These are phyloP conservation scores for Leptopterna dolabrata DNA, from an alignment of 2,888 invertebrate species.

Conservation along the genomic window DNA sequence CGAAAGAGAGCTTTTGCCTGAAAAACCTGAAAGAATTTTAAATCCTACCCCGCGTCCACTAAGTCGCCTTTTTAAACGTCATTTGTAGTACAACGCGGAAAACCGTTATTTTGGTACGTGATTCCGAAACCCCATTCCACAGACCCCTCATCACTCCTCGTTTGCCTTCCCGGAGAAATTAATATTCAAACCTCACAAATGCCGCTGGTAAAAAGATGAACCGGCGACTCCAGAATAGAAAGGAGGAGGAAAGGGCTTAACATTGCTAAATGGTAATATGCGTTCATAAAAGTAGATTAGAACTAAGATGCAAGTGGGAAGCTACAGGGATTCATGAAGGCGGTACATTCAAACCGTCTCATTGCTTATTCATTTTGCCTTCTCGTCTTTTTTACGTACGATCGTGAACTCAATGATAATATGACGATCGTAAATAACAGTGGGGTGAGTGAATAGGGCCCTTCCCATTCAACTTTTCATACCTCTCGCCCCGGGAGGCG, in stretches of 20 bases:
- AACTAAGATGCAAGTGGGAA: not conserved
- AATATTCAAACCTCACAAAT: constrained; percentile 23
- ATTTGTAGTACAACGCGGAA: constrained; percentile 4
- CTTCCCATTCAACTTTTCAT: constrained; percentile 15
- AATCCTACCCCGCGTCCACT: not conserved
- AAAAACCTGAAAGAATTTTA: not conserved
- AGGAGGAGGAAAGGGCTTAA: not conserved
- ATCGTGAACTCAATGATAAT: constrained; percentile 13
- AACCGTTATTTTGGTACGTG: constrained; percentile 28
- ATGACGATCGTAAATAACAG: not conserved
- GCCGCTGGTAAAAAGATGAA: not conserved
- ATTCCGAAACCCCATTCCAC: constrained; percentile 6
- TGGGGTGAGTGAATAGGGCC: not conserved
- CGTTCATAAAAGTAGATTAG: constrained; percentile 21
- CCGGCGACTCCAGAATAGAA: not conserved
- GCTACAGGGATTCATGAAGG: not conserved
- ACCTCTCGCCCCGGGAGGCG: not conserved
- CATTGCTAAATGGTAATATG: not conserved
- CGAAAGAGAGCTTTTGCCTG: not conserved
- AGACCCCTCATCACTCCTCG: not conserved
- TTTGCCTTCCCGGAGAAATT: not conserved
- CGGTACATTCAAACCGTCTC: not conserved
- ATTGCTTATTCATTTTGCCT: not conserved
- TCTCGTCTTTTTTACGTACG: not conserved
- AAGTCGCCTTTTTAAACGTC: constrained; percentile 3